These are phyloP conservation scores for Phenganax marumi DNA, from an alignment of 92 coral and sea anemone species.

Conservation along the genomic window DNA sequence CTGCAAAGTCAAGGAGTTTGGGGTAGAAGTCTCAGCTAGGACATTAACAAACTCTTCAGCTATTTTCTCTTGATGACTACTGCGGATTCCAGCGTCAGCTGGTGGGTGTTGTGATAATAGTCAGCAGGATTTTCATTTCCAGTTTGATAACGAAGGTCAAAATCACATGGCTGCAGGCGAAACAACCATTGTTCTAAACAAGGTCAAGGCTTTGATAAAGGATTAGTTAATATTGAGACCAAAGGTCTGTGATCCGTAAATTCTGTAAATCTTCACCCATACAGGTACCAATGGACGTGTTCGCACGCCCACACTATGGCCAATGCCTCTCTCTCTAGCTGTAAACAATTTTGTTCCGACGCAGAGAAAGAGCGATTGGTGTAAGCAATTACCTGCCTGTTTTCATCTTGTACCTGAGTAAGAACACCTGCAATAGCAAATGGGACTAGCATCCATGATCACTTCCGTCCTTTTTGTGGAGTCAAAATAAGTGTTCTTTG, in stretches of 20 bases:
- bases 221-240: background rate
- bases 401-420: background rate
- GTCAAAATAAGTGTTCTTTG: conserved; percentile 42
- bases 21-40: background rate
- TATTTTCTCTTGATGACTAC: background rate
- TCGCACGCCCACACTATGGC: conserved; percentile 6
- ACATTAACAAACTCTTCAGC: conserved; percentile 8
- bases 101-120: conserved; percentile 1
- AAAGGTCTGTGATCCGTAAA: conserved; percentile 12
- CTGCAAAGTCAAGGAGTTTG: background rate
- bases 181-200: background rate
- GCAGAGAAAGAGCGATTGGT: conserved; percentile 14
- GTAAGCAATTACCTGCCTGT: conserved; percentile 27
- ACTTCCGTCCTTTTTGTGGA: conserved; percentile 12
- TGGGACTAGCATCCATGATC: conserved; percentile 27
- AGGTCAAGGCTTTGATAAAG: conserved; percentile 2
- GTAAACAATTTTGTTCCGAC: conserved; percentile 15
- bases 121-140: conserved; percentile 19
- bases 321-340: conserved; percentile 27
- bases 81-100: background rate
- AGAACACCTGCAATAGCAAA: conserved; percentile 15
- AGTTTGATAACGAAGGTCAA: background rate
- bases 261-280: background rate
- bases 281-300: background rate
- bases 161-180: conserved; percentile 4